Evolutionary conservation across 2,113 vertebrate species (phyloP).

Genomic region (Terrapene triunguis): DNA sequence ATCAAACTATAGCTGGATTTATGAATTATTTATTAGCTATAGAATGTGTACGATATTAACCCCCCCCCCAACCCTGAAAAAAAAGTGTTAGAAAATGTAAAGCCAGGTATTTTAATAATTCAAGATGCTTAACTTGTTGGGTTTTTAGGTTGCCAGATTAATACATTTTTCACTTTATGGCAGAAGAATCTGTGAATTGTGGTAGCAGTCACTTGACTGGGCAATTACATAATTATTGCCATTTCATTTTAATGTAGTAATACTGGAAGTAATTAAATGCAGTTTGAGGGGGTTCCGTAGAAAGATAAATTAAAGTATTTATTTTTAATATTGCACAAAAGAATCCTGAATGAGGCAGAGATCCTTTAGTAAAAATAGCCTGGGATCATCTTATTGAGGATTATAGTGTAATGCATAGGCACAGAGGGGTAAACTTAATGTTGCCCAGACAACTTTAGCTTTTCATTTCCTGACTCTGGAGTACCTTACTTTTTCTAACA

Average conservation of each 20-base stretch:
- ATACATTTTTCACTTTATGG: neutral
- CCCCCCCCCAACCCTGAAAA: neutral
- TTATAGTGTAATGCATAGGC: neutral
- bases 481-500: neutral
- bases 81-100: neutral
- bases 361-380: neutral
- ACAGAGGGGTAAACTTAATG: neutral
- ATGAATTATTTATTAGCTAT: neutral
- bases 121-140: neutral
- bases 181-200: constrained; percentile 23
- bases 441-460: neutral
- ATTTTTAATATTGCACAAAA: neutral
- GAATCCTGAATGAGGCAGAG: neutral
- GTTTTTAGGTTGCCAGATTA: constrained; percentile 12
- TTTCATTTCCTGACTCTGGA: constrained; percentile 20
- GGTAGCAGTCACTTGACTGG: constrained; percentile 4
- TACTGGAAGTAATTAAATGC: constrained; percentile 17
- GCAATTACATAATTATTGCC: constrained; percentile 10
- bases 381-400: neutral
- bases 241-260: constrained; percentile 35
- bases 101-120: neutral
- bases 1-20: neutral
- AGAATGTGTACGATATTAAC: neutral
- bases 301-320: neutral
- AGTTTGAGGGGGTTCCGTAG: rapidly evolving